Evolutionary conservation across 1,140 invertebrate species (phyloP), one percentile per base, ranked within the genome.

Genomic region (Orussus abietinus): DNA sequence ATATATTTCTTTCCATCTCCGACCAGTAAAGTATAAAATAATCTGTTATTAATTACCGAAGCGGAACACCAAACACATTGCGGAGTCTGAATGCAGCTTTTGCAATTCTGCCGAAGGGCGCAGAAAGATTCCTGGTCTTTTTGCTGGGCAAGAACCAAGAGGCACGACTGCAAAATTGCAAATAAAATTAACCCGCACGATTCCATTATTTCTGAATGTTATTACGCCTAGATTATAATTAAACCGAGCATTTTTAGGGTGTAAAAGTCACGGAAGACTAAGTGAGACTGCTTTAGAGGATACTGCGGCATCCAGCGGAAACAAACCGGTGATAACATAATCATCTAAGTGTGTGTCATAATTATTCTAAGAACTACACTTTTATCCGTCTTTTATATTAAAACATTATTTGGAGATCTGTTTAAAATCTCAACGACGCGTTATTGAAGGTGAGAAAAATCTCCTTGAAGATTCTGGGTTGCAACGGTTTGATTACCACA

Each of bases 51-150:
- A 17, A 45, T 52, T 39, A 66, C 63, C 47, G 17, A 36, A 7
- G 19, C 47, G 4, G 62, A 51, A 31, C 64, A 66, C 64, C 64
- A 66, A 35, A 58, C 53, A 21, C 64, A 66, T 29, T 28, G 45
- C 1, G 59, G 51, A 10, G 48, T 58, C 25, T 51, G 58, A 9
- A 66, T 11, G 26, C 64, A 66, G 7, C 33, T 44, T 3, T 31
- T n/a, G 32, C 64, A 66, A 2, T 42, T 57, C 14, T 50, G 42
- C 30, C 58, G 58, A 1, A 45, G 39, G 3, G 59, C 55, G 34
- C 64, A 66, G 2, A 55, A 25, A n/a, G 20, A 52, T 6, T 64
- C 58, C 10, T 47, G 15, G 30, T 57, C 47, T 11, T 49, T 45
- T 1, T 11, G n/a, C 14, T 45, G 17, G 7, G 21, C 28, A 1